phyloP scores from a whole-genome alignment of 2,888 invertebrate species.

The Eupeodes latifasciatus region DNA sequence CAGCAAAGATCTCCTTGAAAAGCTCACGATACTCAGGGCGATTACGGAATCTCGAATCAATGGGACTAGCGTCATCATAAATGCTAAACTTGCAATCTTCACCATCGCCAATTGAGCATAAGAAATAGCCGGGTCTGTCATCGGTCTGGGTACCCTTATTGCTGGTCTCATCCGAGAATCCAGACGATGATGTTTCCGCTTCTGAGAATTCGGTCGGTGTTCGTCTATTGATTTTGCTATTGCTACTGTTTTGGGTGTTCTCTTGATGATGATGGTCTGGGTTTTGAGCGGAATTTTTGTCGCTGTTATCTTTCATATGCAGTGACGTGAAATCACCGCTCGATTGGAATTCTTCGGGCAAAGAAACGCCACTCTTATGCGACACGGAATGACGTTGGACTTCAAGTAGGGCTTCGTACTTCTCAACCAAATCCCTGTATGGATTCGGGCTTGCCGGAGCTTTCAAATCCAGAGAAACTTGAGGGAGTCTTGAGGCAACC shows the following conservation, averaged over 20 bases:
- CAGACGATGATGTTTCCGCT: conserved; percentile 93
- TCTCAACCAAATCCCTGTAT: conserved; percentile 92
- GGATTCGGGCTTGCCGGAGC: conserved; percentile 86
- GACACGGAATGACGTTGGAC: conserved; percentile 89
- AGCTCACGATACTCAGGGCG: conserved; percentile 92
- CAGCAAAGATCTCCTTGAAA: conserved; percentile 93
- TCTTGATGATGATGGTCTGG: conserved; percentile 47
- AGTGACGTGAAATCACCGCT: conserved; percentile 88
- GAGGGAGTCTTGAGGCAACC: conserved; percentile 78
- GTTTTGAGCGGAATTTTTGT: conserved; percentile 54
- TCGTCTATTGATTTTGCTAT: conserved; percentile 85
- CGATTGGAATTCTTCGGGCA: conserved; percentile 89
- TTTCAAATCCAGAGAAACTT: conserved; percentile 79
- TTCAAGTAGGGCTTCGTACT: conserved; percentile 92
- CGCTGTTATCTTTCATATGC: conserved; percentile 51
- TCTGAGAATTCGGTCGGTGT: conserved; percentile 94
- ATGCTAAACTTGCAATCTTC: conserved; percentile 94
- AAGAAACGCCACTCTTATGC: conserved; percentile 82
- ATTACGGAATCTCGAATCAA: conserved; percentile 92
- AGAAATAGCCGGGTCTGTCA: conserved; percentile 90
- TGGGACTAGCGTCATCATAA: conserved; percentile 91
- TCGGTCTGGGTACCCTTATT: conserved; percentile 94
- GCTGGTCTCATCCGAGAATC: conserved; percentile 93
- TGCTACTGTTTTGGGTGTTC: conserved; percentile 82
- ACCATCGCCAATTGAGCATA: conserved; percentile 93